These are phyloP conservation scores for Leucosticte australis DNA, from an alignment of 2,113 vertebrate genomes.

Conservation along the genomic window DNA sequence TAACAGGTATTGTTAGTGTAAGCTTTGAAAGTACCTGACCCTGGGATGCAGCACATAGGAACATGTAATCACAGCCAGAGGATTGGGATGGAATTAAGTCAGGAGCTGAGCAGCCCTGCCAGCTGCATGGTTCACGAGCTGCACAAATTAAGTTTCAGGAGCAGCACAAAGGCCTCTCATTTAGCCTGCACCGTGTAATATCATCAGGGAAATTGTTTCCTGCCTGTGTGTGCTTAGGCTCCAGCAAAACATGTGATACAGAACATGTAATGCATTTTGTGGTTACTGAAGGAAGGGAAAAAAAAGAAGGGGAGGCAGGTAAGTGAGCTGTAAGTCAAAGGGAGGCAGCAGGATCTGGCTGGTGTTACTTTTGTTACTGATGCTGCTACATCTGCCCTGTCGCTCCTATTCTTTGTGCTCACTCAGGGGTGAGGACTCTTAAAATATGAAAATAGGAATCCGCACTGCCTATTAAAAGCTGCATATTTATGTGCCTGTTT, in stretches of 20 bases:
- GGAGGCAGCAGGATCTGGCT: not conserved
- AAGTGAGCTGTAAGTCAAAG: conserved; percentile 33
- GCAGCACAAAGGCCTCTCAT: not conserved
- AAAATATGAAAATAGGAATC: conserved; percentile 30
- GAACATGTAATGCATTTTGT: conserved; percentile 20
- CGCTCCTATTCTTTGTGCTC: not conserved
- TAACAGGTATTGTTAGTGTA: not conserved
- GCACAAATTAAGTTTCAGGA: conserved; percentile 41
- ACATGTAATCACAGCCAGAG: not conserved
- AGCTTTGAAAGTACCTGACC: not conserved
- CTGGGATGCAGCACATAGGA: not conserved
- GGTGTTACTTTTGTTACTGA: conserved; percentile 2
- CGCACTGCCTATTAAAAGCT: not conserved
- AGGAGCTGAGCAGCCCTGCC: not conserved
- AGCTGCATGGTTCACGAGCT: not conserved
- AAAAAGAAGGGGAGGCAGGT: not conserved
- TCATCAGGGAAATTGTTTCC: conserved; percentile 44
- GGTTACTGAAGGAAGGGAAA: not conserved
- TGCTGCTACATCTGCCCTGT: not conserved
- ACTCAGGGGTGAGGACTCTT: conserved; percentile 7
- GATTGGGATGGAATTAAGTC: not conserved
- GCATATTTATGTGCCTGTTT: conserved; percentile 17
- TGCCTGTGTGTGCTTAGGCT: not conserved
- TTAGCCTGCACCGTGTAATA: not conserved
- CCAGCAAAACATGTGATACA: not conserved